A percentile compares a stretch with the other conserved stretches of the same genome.
Evolutionary conservation across 2,797 vertebrate genomes (phyloP).

Genomic region (Sciurus carolinensis): DNA sequence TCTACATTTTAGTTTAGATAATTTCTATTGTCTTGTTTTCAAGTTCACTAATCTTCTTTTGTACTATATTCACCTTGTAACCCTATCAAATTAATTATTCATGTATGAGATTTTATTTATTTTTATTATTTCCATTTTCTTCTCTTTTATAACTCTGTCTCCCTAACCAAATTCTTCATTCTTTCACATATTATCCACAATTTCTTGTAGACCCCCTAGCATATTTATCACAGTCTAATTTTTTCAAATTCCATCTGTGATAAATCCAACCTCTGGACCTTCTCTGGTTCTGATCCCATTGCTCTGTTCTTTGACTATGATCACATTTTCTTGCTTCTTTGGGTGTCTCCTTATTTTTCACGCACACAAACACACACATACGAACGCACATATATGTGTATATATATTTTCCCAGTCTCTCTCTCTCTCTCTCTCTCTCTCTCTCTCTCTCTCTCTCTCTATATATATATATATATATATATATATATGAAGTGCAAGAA

Average conservation of each 20-base stretch:
- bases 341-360: not conserved
- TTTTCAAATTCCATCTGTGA: not conserved
- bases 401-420: too few species aligned
- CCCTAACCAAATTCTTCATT: not conserved
- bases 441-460: too few species aligned
- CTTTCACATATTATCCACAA: not conserved
- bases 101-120: conserved; percentile 34
- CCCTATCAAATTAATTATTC: not conserved
- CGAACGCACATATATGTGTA: too few species aligned
- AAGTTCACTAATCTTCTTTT: conserved; percentile 6
- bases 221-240: not conserved
- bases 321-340: not conserved
- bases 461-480: not conserved
- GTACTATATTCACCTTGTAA: not conserved
- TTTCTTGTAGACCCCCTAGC: not conserved
- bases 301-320: not conserved
- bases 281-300: not conserved
- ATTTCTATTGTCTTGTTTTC: conserved; percentile 57
- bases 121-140: conserved; percentile 23
- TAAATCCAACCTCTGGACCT: not conserved
- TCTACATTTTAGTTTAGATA: conserved; percentile 4
- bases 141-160: not conserved
- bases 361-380: too few species aligned
- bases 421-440: too few species aligned
- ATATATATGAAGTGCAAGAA: not conserved